Percentiles rank a stretch among this genome's conserved stretches.
Conservation (phyloP, 2,797 vertebrate species). For the Pristis pectinata region DNA sequence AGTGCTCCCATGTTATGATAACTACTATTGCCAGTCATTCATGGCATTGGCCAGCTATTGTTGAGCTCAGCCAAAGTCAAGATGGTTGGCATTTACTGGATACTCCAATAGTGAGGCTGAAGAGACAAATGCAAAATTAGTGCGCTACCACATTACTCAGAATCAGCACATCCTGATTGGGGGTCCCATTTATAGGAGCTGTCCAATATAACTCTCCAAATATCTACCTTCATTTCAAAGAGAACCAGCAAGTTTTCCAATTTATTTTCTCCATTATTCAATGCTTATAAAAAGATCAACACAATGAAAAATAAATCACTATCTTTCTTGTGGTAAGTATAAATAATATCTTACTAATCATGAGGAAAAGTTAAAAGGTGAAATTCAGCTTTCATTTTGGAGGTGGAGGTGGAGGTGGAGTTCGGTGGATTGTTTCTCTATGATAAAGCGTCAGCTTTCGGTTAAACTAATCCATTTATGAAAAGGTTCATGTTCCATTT, state of each 20-base stretch:
- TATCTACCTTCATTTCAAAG: too few relatives aligned
- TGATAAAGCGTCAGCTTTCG: neutral
- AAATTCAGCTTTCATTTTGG: neutral
- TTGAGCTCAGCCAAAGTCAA: too few relatives aligned
- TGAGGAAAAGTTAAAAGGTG: neutral
- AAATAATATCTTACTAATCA: neutral
- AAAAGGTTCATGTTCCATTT: neutral
- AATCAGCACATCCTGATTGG: too few relatives aligned
- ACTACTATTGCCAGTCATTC: too few relatives aligned
- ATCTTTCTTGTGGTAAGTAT: neutral
- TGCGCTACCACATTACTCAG: too few relatives aligned
- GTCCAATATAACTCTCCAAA: too few relatives aligned
- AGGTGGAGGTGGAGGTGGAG: neutral
- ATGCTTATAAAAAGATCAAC: neutral
- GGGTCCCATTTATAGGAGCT: too few relatives aligned
- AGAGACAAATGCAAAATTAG: too few relatives aligned
- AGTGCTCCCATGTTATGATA: too few relatives aligned
- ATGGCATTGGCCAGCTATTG: too few relatives aligned
- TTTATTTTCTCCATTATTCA: neutral
- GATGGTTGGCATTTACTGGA: too few relatives aligned
- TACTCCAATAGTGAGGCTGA: too few relatives aligned
- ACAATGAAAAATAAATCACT: neutral
- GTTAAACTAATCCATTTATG: neutral
- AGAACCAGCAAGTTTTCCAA: neutral
- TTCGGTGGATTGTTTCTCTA: neutral